A percentile compares a stretch with the other conserved stretches of the same genome.
Conservation (phyloP, 2,797 vertebrate genomes). For the Staurois parvus region DNA sequence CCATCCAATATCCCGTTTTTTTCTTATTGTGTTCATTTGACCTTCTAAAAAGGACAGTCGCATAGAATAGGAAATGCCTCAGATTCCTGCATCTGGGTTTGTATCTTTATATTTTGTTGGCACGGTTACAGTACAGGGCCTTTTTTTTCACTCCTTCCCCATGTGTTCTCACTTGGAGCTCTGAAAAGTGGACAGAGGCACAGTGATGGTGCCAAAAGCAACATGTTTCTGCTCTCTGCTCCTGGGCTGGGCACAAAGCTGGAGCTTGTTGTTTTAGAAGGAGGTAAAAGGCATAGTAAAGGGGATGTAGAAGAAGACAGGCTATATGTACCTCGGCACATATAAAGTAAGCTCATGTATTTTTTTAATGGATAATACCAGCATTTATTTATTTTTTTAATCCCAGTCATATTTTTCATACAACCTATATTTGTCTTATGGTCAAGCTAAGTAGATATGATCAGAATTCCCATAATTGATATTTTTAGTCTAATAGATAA, state of each 20-base stretch:
- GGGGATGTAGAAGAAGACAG: conserved; percentile 5
- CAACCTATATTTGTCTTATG: too few relatives aligned
- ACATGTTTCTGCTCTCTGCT: conserved; percentile 67
- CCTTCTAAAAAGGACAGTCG: conserved; percentile 76
- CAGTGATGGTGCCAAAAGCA: conserved; percentile 71
- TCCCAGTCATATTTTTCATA: too few relatives aligned
- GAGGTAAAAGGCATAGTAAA: conserved; percentile 46
- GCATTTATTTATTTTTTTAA: too few relatives aligned
- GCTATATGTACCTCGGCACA: conserved; percentile 17
- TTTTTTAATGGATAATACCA: too few relatives aligned
- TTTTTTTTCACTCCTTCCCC: conserved; percentile 66
- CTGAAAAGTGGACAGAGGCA: conserved; percentile 66
- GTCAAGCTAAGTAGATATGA: too few relatives aligned
- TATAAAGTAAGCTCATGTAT: conserved; percentile 12
- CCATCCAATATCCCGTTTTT: conserved; percentile 46
- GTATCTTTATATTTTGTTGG: conserved; percentile 80
- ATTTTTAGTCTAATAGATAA: too few relatives aligned
- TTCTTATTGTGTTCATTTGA: conserved; percentile 71
- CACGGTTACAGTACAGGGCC: conserved; percentile 71
- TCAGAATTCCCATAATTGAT: too few relatives aligned
- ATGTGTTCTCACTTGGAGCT: conserved; percentile 61
- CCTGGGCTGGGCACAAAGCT: conserved; percentile 57
- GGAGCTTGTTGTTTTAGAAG: conserved; percentile 73
- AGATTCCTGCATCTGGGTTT: conserved; percentile 82
- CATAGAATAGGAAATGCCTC: conserved; percentile 84